Conservation (phyloP, 2,888 invertebrate genomes). For the Eurois occulta region DNA sequence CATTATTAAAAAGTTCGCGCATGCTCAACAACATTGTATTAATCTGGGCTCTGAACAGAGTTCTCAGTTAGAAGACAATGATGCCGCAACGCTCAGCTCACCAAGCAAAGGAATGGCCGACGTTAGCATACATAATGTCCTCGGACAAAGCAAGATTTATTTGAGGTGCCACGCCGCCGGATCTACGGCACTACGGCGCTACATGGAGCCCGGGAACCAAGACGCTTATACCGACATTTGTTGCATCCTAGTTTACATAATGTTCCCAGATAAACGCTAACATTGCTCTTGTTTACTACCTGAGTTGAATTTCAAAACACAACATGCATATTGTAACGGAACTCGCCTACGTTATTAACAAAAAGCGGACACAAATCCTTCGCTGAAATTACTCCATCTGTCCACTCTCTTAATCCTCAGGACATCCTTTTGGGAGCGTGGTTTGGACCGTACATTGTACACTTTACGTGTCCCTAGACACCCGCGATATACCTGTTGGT, state of each 20-base stretch:
- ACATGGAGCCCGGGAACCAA: conserved; percentile 64
- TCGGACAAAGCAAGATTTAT: conserved; percentile 86
- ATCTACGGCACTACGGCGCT: conserved; percentile 66
- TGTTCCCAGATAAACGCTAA: conserved; percentile 52
- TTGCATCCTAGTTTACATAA: conserved; percentile 60
- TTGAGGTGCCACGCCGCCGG: conserved; percentile 73
- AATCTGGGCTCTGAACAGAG: conserved; percentile 48
- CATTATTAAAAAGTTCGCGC: conserved; percentile 54
- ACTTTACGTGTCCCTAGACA: conserved; percentile 57
- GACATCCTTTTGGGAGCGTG: conserved; percentile 60
- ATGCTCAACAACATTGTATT: conserved; percentile 44
- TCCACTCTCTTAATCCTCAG: conserved; percentile 56
- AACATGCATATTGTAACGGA: conserved; percentile 52
- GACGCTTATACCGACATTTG: conserved; percentile 66
- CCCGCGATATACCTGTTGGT: conserved; percentile 39
- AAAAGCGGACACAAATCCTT: conserved; percentile 59
- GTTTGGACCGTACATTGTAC: conserved; percentile 54
- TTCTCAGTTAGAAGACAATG: conserved; percentile 59
- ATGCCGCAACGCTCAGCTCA: conserved; percentile 62
- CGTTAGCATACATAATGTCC: conserved; percentile 84
- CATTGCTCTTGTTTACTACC: conserved; percentile 54
- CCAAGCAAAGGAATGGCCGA: conserved; percentile 73
- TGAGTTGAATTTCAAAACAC: conserved; percentile 52
- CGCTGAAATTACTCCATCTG: conserved; percentile 53
- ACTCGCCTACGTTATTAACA: conserved; percentile 49